Evolutionary conservation across 2,888 invertebrate genomes (phyloP), one percentile per base, ranked within the genome.

Genomic region (Dolichopus griseipennis): DNA sequence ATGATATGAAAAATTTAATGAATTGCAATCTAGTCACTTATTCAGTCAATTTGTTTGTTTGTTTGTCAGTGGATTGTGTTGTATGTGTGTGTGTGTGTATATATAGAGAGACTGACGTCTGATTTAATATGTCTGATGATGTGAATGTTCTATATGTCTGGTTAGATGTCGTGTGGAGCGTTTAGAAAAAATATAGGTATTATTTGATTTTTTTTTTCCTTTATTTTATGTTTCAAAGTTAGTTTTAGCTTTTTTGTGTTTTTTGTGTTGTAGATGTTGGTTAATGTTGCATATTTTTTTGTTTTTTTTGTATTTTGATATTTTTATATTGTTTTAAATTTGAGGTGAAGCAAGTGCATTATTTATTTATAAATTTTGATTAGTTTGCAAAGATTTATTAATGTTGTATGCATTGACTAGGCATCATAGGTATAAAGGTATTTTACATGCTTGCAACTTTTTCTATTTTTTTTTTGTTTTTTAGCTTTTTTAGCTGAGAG

Each of bases 51-150:
- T 27, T 27, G 27, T 27, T 27, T 27, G 27, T 27, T 27, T 27
- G 27, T 27, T 27, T 27, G 3, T 27, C 5, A 5, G 27, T 27
- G 2, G 27, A 27, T 27, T 27, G 2, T 27, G 5, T 27, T 27
- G 27, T 27, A n/a, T n/a, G n/a, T n/a, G n/a, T n/a, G n/a, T n/a
- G n/a, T n/a, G n/a, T n/a, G n/a, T n/a, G n/a, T n/a, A 27, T 27
- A 37, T 37, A 37, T 37, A 18, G n/a, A n/a, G n/a, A n/a, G 15
- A n/a, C 52, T 52, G 52, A 52, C 52, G n/a, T 52, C 52, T 52
- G 52, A 52, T 52, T 52, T 52, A 52, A 52, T 52, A 52, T 52
- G 52, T 52, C 52, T 52, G 52, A 52, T 52, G 52, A 52, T 52
- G 52, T 52, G 52, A 52, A 52, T 52, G n/a, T 52, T 52, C 18